These are phyloP conservation scores for Poecilia latipinna DNA, from an alignment of 2,113 vertebrate genomes.

Conservation along the genomic window DNA sequence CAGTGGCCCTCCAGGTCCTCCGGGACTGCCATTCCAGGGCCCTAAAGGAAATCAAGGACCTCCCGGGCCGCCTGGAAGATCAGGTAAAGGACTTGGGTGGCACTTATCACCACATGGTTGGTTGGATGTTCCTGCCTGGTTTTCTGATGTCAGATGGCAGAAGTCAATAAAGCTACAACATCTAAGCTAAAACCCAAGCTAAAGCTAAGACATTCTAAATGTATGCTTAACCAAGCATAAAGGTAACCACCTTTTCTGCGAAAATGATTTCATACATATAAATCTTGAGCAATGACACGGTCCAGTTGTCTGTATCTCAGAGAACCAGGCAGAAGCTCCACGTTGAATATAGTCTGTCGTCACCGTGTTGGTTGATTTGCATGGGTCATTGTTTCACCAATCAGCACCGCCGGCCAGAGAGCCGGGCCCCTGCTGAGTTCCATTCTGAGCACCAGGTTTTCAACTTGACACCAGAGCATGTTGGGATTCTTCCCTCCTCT, in stretches of 20 bases:
- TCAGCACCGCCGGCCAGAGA: constrained; percentile 23
- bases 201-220: not conserved
- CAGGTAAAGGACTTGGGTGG: constrained; percentile 83
- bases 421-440: constrained; percentile 9
- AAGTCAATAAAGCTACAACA: not conserved
- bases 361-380: constrained; percentile 40
- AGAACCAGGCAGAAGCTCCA: constrained; percentile 65
- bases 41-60: constrained; percentile 87
- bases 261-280: not conserved
- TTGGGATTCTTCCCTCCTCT: constrained; percentile 14
- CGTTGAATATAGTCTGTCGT: constrained; percentile 22
- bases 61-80: constrained; percentile 89
- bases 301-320: not conserved
- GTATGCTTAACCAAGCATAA: too few species aligned
- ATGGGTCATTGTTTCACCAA: constrained; percentile 50
- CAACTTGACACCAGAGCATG: constrained; percentile 13
- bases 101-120: not conserved
- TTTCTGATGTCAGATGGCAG: constrained; percentile 47
- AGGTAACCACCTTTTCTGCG: too few species aligned
- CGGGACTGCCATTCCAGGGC: constrained; percentile 83
- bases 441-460: constrained; percentile 24
- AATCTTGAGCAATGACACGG: not conserved
- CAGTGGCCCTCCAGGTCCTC: constrained; percentile 85
- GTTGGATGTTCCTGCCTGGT: constrained; percentile 83
- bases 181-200: not conserved